These are phyloP conservation scores for Bos indicus DNA, from an alignment of 2,113 vertebrate genomes.

Conservation along the genomic window DNA sequence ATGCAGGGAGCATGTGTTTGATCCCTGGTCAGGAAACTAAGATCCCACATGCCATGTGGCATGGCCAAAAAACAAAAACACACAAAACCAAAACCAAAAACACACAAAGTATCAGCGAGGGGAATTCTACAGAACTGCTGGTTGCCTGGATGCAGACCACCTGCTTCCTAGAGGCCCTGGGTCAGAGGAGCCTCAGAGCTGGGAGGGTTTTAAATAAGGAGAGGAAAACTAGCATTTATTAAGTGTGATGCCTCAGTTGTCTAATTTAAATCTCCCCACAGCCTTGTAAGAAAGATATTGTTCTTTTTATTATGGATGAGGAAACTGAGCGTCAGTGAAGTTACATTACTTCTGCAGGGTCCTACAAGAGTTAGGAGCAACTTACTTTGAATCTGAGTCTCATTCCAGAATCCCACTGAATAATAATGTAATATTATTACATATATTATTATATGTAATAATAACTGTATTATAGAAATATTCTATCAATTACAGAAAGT, in stretches of 20 bases:
- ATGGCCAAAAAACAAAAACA: background rate
- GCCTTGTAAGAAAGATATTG: background rate
- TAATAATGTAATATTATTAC: background rate
- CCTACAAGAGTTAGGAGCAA: background rate
- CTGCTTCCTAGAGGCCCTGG: background rate
- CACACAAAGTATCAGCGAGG: background rate
- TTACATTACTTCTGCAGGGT: background rate
- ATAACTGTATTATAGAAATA: background rate
- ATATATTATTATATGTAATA: background rate
- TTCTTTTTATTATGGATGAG: background rate
- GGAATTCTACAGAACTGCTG: background rate
- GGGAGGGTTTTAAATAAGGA: background rate
- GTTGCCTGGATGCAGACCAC: background rate
- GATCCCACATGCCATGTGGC: background rate
- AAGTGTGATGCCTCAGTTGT: background rate
- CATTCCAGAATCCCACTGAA: background rate
- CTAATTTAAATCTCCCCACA: background rate
- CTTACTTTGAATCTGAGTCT: background rate
- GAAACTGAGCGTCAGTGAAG: background rate
- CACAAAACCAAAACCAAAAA: background rate
- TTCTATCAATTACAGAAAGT: slow-evolving; percentile 8
- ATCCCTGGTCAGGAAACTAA: background rate
- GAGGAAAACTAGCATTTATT: background rate
- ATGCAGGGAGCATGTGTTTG: background rate
- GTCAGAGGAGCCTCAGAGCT: background rate